Percentiles rank a stretch among this genome's conserved stretches.
Conservation (phyloP, 2,113 vertebrate genomes). For the Gila orcuttii region DNA sequence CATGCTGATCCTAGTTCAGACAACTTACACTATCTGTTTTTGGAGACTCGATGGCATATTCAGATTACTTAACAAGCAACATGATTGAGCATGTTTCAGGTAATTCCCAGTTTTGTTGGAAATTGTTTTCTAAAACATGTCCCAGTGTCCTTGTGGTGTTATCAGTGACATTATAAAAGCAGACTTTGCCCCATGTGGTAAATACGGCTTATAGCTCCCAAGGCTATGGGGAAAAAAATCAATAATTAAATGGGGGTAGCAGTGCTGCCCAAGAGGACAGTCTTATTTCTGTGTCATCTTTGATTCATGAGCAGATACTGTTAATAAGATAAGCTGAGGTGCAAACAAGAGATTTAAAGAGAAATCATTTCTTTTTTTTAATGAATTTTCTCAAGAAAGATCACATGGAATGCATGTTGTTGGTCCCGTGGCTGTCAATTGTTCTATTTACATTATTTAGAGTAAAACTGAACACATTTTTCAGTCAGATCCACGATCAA, state of each 20-base stretch:
- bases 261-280: slow-evolving; percentile 28
- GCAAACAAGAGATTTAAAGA: background rate
- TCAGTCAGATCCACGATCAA: background rate
- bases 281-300: slow-evolving; percentile 43
- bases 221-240: slow-evolving; percentile 44
- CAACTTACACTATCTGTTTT: background rate
- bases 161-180: slow-evolving; percentile 36
- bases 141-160: slow-evolving; percentile 11
- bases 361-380: background rate
- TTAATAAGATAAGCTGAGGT: slow-evolving; percentile 7
- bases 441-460: background rate
- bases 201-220: slow-evolving; percentile 31
- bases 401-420: background rate
- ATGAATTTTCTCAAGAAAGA: background rate
- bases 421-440: background rate
- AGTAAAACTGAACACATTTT: background rate
- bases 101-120: slow-evolving; percentile 10
- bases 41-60: background rate
- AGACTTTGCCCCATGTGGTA: slow-evolving; percentile 37
- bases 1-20: background rate
- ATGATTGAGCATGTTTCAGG: slow-evolving; percentile 7
- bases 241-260: slow-evolving; percentile 53
- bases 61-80: background rate
- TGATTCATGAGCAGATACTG: slow-evolving; percentile 46
- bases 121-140: slow-evolving; percentile 11